phyloP scores from a whole-genome alignment of 2,797 vertebrate genomes.

The Uromys caudimaculatus region DNA sequence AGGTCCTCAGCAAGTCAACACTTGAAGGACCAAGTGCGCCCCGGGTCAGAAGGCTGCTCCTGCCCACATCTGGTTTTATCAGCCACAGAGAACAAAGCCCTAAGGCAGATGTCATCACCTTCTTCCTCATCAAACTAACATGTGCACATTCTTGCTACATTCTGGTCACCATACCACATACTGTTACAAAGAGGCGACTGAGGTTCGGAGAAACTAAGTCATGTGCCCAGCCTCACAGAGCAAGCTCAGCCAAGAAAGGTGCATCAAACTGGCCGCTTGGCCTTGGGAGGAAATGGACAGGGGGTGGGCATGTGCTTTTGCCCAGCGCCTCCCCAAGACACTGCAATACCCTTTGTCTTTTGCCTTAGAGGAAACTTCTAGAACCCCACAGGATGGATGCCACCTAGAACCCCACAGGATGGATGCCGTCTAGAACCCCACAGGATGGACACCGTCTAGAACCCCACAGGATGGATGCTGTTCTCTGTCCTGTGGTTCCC shows the following conservation, averaged over 20 bases:
- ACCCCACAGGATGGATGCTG: neutral
- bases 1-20: neutral
- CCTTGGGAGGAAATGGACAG: neutral
- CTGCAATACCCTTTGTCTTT: neutral
- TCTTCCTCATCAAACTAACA: neutral
- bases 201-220: neutral
- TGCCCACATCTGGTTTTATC: constrained; percentile 1
- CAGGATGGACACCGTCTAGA: neutral
- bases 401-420: neutral
- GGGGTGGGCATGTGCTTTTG: too few species aligned
- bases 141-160: accelerated
- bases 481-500: too few species aligned
- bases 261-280: neutral
- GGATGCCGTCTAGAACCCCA: neutral
- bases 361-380: neutral
- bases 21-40: neutral
- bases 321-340: accelerated
- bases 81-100: neutral
- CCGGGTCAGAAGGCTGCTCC: neutral
- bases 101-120: neutral
- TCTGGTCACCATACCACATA: neutral
- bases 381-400: neutral
- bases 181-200: neutral
- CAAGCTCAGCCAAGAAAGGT: neutral
- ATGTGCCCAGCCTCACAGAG: neutral